These are phyloP conservation scores for Glomeris maerens DNA, from an alignment of 1,140 invertebrate genomes.

Conservation along the genomic window DNA sequence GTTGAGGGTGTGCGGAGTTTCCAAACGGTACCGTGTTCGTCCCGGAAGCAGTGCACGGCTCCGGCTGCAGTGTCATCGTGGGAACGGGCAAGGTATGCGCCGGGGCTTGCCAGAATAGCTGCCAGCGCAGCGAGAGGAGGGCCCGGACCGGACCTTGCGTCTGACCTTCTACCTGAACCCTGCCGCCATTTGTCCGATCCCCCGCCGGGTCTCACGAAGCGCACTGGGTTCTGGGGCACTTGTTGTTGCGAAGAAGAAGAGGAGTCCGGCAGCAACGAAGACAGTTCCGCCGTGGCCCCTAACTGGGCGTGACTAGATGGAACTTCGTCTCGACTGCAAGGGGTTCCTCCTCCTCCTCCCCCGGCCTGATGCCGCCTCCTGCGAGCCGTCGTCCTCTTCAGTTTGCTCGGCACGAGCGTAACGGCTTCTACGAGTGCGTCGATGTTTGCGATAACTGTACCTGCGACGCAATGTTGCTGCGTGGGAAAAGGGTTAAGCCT, in stretches of 20 bases:
- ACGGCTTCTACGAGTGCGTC: too few relatives aligned
- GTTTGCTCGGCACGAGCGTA: too few relatives aligned
- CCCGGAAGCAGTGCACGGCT: conserved; percentile 66
- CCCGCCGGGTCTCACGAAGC: too few relatives aligned
- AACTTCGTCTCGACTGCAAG: too few relatives aligned
- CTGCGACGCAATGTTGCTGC: too few relatives aligned
- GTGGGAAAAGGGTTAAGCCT: not conserved
- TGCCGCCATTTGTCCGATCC: not conserved
- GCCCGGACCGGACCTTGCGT: conserved; percentile 7
- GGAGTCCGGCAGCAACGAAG: conserved; percentile 15
- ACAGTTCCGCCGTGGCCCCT: conserved; percentile 14
- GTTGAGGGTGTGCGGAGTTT: too few relatives aligned
- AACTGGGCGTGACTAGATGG: not conserved
- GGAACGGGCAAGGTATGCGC: conserved; percentile 57
- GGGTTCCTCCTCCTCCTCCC: too few relatives aligned
- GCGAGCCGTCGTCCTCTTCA: conserved; percentile 16
- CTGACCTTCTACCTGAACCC: not conserved
- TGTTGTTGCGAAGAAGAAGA: not conserved
- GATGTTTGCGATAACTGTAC: too few relatives aligned
- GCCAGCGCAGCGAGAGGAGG: conserved; percentile 18
- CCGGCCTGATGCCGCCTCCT: conserved; percentile 17
- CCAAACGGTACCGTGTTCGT: conserved; percentile 29
- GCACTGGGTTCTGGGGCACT: too few relatives aligned
- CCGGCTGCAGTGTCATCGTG: conserved; percentile 77
- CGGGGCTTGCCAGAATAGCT: conserved; percentile 24